Evolutionary conservation across 2,888 invertebrate genomes (phyloP).

Genomic region (Magallana nippona): DNA sequence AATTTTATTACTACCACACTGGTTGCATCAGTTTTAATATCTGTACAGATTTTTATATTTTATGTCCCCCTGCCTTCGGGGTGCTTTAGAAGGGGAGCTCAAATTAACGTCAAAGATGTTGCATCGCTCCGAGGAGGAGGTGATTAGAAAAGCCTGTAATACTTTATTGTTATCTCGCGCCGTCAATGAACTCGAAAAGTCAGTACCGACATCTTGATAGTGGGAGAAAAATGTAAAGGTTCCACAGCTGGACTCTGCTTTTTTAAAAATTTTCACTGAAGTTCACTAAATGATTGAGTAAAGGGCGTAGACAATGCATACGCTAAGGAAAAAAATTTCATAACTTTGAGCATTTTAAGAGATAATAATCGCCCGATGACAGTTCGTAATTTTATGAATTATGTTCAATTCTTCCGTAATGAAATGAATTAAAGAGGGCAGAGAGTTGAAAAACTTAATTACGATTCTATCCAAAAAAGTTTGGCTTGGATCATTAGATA

Average conservation of each 20-base stretch:
- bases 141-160: neutral
- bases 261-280: neutral
- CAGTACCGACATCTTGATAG: slow-evolving; percentile 22
- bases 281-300: slow-evolving; percentile 14
- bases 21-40: slow-evolving; percentile 27
- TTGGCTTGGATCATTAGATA: neutral
- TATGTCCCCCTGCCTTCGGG: slow-evolving; percentile 19
- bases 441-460: too few relatives aligned
- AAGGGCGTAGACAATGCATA: neutral
- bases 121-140: neutral
- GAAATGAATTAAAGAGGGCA: too few relatives aligned
- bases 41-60: slow-evolving; percentile 30
- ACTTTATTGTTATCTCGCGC: slow-evolving; percentile 13
- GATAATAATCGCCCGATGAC: too few relatives aligned
- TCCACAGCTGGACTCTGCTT: slow-evolving; percentile 21
- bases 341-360: too few relatives aligned
- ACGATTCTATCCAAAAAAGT: neutral
- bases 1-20: neutral
- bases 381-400: too few relatives aligned
- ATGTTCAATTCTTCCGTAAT: too few relatives aligned
- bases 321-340: too few relatives aligned
- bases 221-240: neutral
- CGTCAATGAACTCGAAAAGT: slow-evolving; percentile 23
- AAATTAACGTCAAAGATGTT: slow-evolving; percentile 32
- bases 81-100: neutral